Conservation (phyloP, 2,113 vertebrate genomes). For the Lampris megalopsis region DNA sequence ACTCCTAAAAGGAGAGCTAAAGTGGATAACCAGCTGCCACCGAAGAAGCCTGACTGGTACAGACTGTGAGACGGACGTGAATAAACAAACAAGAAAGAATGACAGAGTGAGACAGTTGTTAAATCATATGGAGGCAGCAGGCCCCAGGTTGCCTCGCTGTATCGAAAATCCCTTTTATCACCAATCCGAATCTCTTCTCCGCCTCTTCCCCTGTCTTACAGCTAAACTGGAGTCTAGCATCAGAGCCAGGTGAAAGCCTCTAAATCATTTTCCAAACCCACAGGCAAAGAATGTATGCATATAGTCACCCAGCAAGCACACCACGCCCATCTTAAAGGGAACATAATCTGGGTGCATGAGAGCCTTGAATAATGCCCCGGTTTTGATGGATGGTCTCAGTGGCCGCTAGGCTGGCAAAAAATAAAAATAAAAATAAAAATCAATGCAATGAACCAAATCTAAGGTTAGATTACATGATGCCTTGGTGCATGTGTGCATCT, state of each 20-base stretch:
- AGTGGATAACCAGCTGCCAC: conserved; percentile 53
- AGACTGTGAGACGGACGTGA: conserved; percentile 33
- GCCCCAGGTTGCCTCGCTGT: not conserved
- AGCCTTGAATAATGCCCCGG: conserved; percentile 34
- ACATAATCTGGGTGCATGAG: conserved; percentile 41
- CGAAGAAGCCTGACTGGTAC: conserved; percentile 32
- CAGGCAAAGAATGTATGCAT: conserved; percentile 21
- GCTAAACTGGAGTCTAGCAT: not conserved
- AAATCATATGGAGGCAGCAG: not conserved
- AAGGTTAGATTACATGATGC: conserved; percentile 26
- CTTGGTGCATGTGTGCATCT: conserved; percentile 6
- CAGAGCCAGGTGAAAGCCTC: conserved; percentile 20
- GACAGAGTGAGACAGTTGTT: conserved; percentile 26
- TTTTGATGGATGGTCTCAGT: conserved; percentile 52
- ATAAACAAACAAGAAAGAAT: conserved; percentile 29
- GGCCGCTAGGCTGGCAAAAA: conserved; percentile 9
- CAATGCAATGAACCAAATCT: conserved; percentile 43
- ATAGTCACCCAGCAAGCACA: not conserved
- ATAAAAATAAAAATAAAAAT: conserved; percentile 18
- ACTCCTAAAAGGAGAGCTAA: conserved; percentile 47
- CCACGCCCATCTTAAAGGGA: conserved; percentile 47
- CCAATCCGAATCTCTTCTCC: conserved; percentile 5
- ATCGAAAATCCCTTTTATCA: not conserved
- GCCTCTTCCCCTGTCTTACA: not conserved
- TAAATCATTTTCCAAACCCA: conserved; percentile 41